Evolutionary conservation across 2,888 invertebrate genomes (phyloP).

Genomic region (Deroplatys truncata): DNA sequence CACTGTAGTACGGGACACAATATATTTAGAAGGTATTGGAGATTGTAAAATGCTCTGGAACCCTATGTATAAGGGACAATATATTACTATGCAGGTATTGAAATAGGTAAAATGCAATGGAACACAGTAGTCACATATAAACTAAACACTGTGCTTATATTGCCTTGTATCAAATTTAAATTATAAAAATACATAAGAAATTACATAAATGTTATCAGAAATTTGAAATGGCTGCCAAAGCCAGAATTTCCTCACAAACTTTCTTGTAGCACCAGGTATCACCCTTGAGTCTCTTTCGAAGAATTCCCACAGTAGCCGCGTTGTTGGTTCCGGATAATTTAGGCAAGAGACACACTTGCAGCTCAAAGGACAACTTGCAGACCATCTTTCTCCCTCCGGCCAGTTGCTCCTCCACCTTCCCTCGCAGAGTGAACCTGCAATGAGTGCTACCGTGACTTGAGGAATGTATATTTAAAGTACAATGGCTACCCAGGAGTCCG

Average conservation of each 20-base stretch:
- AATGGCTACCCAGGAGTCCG: background rate
- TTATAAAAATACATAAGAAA: background rate
- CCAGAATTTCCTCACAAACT: conserved; percentile 68
- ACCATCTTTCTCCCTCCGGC: conserved; percentile 39
- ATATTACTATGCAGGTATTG: too few species aligned
- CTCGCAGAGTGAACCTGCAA: conserved; percentile 57
- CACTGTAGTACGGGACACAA: too few species aligned
- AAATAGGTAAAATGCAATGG: too few species aligned
- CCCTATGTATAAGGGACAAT: too few species aligned
- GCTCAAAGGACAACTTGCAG: conserved; percentile 61
- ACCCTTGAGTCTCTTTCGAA: conserved; percentile 69
- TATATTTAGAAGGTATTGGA: too few species aligned
- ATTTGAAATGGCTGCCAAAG: conserved; percentile 44
- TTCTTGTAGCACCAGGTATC: conserved; percentile 78
- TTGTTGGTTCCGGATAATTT: conserved; percentile 32
- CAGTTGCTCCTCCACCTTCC: conserved; percentile 51
- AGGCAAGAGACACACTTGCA: conserved; percentile 59
- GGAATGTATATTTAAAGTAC: background rate
- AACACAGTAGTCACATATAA: too few species aligned
- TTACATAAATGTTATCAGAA: too few species aligned
- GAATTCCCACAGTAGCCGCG: conserved; percentile 54
- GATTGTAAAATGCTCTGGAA: too few species aligned
- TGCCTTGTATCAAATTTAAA: background rate
- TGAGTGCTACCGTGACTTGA: too few species aligned
- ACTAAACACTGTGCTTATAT: too few species aligned